Evolutionary conservation across 2,888 invertebrate genomes (phyloP).

Genomic region (Rhaphigaster nebulosa): DNA sequence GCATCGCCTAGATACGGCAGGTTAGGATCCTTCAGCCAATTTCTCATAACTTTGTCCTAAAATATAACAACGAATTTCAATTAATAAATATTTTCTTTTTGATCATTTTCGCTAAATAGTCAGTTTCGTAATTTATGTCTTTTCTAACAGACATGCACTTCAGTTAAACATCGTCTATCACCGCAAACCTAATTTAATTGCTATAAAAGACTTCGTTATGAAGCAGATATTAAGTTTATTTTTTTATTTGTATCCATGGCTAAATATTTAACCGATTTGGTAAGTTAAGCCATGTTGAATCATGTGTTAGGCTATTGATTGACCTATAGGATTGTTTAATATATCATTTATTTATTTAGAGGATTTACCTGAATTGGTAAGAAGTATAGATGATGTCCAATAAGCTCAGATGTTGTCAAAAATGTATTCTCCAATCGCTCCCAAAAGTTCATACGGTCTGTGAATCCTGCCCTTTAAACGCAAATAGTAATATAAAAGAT

Average conservation of each 20-base stretch:
- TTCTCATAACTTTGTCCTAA: constrained; percentile 43
- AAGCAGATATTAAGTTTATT: no score
- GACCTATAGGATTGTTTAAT: no score
- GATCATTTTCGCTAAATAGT: no score
- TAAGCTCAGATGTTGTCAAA: background rate
- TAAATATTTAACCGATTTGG: no score
- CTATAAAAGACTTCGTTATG: no score
- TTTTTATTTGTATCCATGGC: no score
- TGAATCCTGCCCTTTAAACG: background rate
- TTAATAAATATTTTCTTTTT: background rate
- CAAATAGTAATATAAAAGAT: background rate
- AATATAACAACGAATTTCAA: background rate
- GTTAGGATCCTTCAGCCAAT: constrained; percentile 5
- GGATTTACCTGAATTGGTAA: constrained; percentile 25
- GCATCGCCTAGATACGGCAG: constrained; percentile 53
- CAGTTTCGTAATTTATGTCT: no score
- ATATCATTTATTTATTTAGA: background rate
- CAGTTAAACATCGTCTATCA: no score
- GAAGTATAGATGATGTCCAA: constrained; percentile 29
- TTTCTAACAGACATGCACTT: no score
- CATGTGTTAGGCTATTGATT: no score
- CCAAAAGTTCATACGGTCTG: constrained; percentile 49
- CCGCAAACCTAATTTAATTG: no score
- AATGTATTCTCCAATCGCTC: constrained; percentile 45
- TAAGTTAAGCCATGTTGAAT: no score